Conservation (phyloP, 1,140 invertebrate genomes). For the Helicoverpa zea region DNA sequence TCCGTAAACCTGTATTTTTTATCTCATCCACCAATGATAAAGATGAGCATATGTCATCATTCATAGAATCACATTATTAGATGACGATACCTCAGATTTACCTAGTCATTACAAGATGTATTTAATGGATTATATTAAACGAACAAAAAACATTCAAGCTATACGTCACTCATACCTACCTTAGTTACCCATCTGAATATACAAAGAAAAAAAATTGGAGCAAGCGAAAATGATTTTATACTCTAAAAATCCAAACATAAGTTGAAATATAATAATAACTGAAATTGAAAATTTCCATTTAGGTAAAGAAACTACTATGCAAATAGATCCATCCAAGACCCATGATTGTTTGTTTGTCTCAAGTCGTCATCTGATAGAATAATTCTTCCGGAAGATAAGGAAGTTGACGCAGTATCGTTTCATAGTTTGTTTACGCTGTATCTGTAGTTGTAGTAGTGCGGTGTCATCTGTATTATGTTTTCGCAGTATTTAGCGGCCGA, state of each 20-base stretch:
- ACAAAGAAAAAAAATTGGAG: too few relatives aligned
- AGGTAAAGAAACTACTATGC: background rate
- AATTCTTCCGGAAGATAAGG: slow-evolving; percentile 70
- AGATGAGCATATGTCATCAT: slow-evolving; percentile 21
- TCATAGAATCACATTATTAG: slow-evolving; percentile 11
- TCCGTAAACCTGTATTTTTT: slow-evolving; percentile 35
- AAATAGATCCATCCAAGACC: slow-evolving; percentile 30
- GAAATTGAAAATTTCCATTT: background rate
- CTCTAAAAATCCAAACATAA: too few relatives aligned
- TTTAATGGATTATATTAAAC: background rate
- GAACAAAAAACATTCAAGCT: background rate
- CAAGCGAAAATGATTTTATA: too few relatives aligned
- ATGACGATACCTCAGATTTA: background rate
- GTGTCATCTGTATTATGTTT: slow-evolving; percentile 52
- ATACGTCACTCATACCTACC: background rate
- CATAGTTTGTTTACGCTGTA: slow-evolving; percentile 59
- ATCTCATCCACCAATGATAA: slow-evolving; percentile 30
- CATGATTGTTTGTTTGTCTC: slow-evolving; percentile 37
- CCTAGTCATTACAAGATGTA: background rate
- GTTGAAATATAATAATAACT: too few relatives aligned
- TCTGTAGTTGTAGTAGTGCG: slow-evolving; percentile 44
- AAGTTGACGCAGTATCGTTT: slow-evolving; percentile 61
- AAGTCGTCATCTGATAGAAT: slow-evolving; percentile 55
- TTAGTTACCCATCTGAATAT: too few relatives aligned
- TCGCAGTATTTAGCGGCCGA: slow-evolving; percentile 47